A percentile compares a stretch with the other conserved stretches of the same genome.
Conservation (phyloP, 2,797 vertebrate genomes). For the Morus bassanus region DNA sequence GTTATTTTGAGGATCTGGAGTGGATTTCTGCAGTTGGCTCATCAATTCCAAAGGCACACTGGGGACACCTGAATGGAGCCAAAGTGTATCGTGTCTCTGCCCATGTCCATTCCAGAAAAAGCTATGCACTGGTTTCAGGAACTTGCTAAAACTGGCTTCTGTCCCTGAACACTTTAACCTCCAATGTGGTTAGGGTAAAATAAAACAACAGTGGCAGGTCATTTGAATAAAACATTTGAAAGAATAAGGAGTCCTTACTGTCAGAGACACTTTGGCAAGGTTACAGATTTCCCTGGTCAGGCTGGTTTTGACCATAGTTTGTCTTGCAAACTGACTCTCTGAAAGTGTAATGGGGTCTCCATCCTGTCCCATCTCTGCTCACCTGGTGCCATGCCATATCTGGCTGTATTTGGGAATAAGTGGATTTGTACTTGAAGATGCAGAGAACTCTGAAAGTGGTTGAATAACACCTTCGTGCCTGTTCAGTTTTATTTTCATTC, state of each 20-base stretch:
- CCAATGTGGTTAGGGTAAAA: background rate
- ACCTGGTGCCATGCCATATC: background rate
- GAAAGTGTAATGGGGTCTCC: fast-evolving
- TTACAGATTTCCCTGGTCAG: background rate
- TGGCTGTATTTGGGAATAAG: background rate
- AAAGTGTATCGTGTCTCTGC: background rate
- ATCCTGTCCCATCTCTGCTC: background rate
- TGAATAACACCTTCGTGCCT: background rate
- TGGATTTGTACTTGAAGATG: background rate
- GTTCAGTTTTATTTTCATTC: background rate
- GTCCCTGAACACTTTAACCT: background rate
- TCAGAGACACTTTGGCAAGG: background rate
- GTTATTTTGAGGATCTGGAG: background rate
- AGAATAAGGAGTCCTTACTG: background rate
- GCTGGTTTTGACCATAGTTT: background rate
- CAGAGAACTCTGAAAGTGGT: background rate
- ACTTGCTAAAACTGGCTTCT: background rate
- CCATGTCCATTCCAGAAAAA: background rate
- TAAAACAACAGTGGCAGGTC: background rate
- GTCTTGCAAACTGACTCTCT: background rate
- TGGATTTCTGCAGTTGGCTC: background rate
- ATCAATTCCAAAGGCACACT: background rate
- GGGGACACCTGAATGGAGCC: background rate
- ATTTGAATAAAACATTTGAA: background rate
- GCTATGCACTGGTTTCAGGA: background rate